Base-by-base conservation (phyloP, 2,888 invertebrate genomes). In the Sesamia inferens region DNA sequence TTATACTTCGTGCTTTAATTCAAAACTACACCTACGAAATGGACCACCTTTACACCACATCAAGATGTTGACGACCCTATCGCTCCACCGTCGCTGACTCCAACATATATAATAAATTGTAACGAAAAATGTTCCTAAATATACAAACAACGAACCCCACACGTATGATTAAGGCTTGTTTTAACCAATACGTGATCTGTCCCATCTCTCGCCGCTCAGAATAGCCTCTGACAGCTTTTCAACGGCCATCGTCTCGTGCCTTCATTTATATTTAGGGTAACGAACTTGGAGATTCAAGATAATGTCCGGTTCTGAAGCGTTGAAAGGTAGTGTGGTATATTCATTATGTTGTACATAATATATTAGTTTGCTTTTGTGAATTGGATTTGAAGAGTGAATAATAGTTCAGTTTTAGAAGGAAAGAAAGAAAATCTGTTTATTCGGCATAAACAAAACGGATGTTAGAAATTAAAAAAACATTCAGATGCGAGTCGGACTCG, bases 171-270 rank as follows among this genome's bases (percentile, higher is more conserved):
- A 16, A 51, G n/a, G 6, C 13, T 14, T 24, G 4, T 57, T 59
- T 58, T 2, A 48, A 42, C 24, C 13, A 48, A 14, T 47, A 54
- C 19, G 31, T 68, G 13, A n/a, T 24, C 5, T 39, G 5, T 22
- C 68, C 74, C 65, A 61, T 47, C 64, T 67, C 55, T 59, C 55
- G 8, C 44, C 8, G 14, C 14, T 64, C 31, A 67, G 42, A 73
- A 80, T 67, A 11, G 63, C 39, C n/a, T 14, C 19, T 82, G 82
- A 82, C 82, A 82, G 78, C 48, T 44, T 82, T 80, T 70, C 69
- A 80, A 24, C 54, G 67, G 7, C 24, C 55, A 61, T 48, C 31
- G 57, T 19, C 47, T 66, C 16, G 31, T 47, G 51, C 19, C 67
- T 71, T 75, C 58, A 67, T 80, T 68, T 71, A 76, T 71, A 79